A percentile compares a stretch with the other conserved stretches of the same genome.
Evolutionary conservation across 2,113 vertebrate species (phyloP).

Genomic region (Microcebus tavaratra): DNA sequence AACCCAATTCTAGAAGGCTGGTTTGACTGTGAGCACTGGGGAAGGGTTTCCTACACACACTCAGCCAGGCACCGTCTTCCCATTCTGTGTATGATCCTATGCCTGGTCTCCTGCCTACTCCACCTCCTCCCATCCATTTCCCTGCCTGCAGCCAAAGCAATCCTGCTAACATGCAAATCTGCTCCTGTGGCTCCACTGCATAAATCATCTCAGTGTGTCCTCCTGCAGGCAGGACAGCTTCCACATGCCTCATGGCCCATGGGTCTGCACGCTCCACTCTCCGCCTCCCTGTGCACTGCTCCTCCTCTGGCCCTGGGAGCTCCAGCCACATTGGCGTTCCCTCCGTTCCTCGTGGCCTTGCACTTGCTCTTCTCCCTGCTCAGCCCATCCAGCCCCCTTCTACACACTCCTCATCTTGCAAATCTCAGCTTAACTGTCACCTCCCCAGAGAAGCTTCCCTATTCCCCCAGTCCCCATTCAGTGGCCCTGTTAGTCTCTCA

Average conservation of each 20-base stretch:
- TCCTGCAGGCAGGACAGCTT: not conserved
- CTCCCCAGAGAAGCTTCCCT: not conserved
- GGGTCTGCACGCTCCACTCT: fast-evolving
- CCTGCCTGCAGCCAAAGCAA: not conserved
- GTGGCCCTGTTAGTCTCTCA: not conserved
- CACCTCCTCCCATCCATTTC: not conserved
- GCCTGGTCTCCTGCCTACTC: not conserved
- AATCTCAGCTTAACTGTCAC: not conserved
- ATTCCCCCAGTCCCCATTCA: no score
- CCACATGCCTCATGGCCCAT: not conserved
- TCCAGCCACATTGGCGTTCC: not conserved
- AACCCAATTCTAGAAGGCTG: not conserved
- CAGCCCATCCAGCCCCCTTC: no score
- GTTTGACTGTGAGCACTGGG: not conserved
- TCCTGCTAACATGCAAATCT: not conserved
- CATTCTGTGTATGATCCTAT: not conserved
- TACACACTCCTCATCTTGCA: not conserved
- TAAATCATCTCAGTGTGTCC: not conserved
- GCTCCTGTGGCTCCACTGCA: not conserved
- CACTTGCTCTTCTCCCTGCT: not conserved
- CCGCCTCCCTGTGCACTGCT: no score
- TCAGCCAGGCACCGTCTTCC: not conserved
- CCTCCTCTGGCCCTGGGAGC: not conserved
- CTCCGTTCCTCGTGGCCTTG: not conserved
- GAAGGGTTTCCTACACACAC: not conserved